phyloP scores from a whole-genome alignment of 2,888 invertebrate genomes.

The Drosophila ustulata region DNA sequence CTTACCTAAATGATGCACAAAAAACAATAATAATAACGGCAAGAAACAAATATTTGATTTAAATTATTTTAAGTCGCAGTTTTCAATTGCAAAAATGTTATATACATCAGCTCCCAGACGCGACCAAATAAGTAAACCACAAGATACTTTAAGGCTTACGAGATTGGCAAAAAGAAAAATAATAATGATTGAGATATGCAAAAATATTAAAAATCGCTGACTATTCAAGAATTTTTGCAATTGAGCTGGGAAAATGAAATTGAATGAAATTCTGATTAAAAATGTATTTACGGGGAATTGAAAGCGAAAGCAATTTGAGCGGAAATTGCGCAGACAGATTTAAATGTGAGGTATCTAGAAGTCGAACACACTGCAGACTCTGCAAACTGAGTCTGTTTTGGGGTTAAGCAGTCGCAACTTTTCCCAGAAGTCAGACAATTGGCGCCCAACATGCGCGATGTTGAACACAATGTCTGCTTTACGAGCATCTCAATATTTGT shows the following conservation, averaged over 20 bases:
- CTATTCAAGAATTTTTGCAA: not conserved
- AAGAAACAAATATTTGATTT: slow-evolving; percentile 31
- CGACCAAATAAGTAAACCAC: not conserved
- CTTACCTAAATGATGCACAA: slow-evolving; percentile 47
- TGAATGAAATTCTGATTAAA: not conserved
- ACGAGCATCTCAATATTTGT: not conserved
- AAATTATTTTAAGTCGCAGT: slow-evolving; percentile 2
- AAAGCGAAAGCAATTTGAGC: not conserved
- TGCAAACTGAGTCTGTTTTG: no score
- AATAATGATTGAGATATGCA: not conserved
- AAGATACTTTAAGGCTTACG: not conserved
- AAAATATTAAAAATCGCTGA: not conserved
- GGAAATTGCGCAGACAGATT: not conserved
- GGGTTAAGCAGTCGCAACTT: not conserved
- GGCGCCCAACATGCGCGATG: not conserved
- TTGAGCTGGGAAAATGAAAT: not conserved
- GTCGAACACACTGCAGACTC: not conserved
- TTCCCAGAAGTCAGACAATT: not conserved
- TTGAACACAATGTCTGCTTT: not conserved
- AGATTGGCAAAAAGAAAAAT: not conserved
- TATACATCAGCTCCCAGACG: not conserved
- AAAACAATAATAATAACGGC: slow-evolving; percentile 30
- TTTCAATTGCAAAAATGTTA: not conserved
- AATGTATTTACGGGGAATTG: not conserved
- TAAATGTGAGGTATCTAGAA: no score